phyloP scores from a whole-genome alignment of 2,797 vertebrate genomes.

The Oreochromis grahami region DNA sequence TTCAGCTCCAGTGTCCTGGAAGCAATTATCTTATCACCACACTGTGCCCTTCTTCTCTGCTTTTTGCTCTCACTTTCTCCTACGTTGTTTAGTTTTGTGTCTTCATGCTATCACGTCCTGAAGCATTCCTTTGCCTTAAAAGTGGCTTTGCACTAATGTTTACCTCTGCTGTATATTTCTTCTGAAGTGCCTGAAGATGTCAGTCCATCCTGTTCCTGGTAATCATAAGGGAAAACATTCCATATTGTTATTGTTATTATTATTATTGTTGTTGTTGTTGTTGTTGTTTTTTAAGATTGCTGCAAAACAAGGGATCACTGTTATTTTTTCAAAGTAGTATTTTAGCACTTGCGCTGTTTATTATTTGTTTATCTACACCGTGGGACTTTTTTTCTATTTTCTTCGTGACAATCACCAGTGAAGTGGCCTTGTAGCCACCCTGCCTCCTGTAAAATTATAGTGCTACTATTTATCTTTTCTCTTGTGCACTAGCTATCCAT shows the following conservation, averaged over 20 bases:
- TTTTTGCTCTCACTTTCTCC: constrained; percentile 1
- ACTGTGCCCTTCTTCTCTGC: constrained; percentile 23
- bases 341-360: constrained; percentile 53
- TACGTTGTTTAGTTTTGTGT: neutral
- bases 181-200: constrained; percentile 65
- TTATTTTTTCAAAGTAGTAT: constrained; percentile 47
- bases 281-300: constrained; percentile 35
- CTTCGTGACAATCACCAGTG: constrained; percentile 64
- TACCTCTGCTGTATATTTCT: constrained; percentile 56
- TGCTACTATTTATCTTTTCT: constrained; percentile 29
- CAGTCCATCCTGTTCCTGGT: constrained; percentile 11
- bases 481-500: constrained; percentile 31
- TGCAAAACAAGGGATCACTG: constrained; percentile 68
- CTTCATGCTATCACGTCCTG: constrained; percentile 11
- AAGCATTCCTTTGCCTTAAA: constrained; percentile 61
- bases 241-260: constrained; percentile 42
- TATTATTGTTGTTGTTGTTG: neutral
- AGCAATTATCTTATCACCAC: constrained; percentile 32
- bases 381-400: constrained; percentile 7
- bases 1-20: constrained; percentile 34
- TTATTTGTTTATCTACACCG: constrained; percentile 20
- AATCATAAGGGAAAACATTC: constrained; percentile 69
- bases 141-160: constrained; percentile 68
- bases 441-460: constrained; percentile 11
- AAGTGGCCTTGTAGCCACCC: constrained; percentile 7